These are phyloP conservation scores for Cydia amplana DNA, from an alignment of 1,140 invertebrate genomes.

Conservation along the genomic window DNA sequence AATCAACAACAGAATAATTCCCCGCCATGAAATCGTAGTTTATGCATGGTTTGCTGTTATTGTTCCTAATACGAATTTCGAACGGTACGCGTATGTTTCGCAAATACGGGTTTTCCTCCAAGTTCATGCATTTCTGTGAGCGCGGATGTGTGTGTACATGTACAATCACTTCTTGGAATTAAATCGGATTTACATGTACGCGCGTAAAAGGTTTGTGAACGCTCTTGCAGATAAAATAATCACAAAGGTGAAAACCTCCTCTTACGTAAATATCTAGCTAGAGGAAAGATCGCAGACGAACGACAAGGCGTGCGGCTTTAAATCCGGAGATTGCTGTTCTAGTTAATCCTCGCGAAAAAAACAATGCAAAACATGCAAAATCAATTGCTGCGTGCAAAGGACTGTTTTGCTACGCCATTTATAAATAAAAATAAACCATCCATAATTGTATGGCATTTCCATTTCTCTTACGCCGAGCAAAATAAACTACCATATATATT, in stretches of 20 bases:
- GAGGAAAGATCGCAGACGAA: too few relatives aligned
- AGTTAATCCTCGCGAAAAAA: too few relatives aligned
- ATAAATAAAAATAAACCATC: too few relatives aligned
- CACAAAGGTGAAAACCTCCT: neutral
- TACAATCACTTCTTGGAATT: constrained; percentile 17
- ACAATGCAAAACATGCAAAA: too few relatives aligned
- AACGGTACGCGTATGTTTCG: constrained; percentile 2
- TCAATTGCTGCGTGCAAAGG: neutral
- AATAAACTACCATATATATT: too few relatives aligned
- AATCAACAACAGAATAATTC: neutral
- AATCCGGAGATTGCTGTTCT: too few relatives aligned
- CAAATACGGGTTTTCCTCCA: constrained; percentile 22
- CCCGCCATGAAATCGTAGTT: constrained; percentile 4
- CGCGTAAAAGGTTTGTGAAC: constrained; percentile 11
- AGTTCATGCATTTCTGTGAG: constrained; percentile 1
- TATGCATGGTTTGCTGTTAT: constrained; percentile 7
- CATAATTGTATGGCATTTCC: neutral
- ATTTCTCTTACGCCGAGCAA: neutral
- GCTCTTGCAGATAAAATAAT: constrained; percentile 1
- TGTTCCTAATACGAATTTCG: neutral
- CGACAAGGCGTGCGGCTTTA: too few relatives aligned
- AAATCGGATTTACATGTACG: constrained; percentile 13
- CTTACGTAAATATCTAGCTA: neutral
- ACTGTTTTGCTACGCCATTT: neutral
- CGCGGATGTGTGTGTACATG: neutral